A percentile compares a stretch with the other conserved stretches of the same genome.
These are phyloP conservation scores for Corythornis vintsioides DNA, from an alignment of 2,113 vertebrate genomes.

Conservation along the genomic window DNA sequence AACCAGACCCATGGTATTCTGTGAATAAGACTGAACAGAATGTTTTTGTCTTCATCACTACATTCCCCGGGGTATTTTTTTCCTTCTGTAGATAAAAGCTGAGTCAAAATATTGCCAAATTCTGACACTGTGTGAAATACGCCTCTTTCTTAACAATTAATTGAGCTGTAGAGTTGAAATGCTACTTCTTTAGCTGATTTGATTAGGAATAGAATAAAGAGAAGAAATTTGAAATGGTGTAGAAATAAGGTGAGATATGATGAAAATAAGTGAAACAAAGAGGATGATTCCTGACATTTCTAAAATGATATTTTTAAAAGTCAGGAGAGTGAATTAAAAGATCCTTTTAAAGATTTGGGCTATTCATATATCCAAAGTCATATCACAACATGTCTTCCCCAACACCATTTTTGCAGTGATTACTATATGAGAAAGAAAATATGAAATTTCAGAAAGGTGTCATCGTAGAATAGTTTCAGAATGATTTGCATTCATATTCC, in stretches of 20 bases:
- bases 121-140: slow-evolving; percentile 6
- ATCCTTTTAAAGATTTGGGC: background rate
- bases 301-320: background rate
- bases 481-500: background rate
- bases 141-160: background rate
- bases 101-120: slow-evolving; percentile 35
- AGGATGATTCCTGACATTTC: background rate
- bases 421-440: background rate
- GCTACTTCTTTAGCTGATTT: background rate
- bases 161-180: background rate
- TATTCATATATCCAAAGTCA: background rate
- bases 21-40: background rate
- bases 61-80: background rate
- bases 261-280: background rate
- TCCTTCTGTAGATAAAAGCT: background rate
- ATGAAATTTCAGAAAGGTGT: background rate
- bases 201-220: background rate
- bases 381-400: background rate
- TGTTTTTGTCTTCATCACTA: background rate
- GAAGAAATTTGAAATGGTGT: background rate
- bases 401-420: background rate
- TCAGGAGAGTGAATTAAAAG: background rate
- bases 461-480: slow-evolving; percentile 5
- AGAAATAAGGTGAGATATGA: background rate
- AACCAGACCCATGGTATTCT: background rate